Base-by-base conservation (phyloP, 2,888 invertebrate species). In the Archips crataeganus region DNA sequence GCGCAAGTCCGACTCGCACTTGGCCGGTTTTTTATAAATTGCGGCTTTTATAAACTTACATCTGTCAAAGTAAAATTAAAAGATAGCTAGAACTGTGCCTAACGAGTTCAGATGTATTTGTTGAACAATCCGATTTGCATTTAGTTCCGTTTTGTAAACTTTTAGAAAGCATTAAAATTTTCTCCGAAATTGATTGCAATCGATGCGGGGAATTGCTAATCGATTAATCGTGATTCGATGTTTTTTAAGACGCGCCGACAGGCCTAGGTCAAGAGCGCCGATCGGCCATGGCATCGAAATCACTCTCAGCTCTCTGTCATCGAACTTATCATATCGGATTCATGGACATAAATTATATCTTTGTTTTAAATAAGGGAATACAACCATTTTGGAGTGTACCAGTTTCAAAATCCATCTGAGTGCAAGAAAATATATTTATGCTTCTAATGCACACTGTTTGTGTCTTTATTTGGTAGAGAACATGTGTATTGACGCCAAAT, bases 221-320 rank as follows among this genome's bases (percentile, higher is more conserved):
- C 78, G 79, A 80, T 80, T 66, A 62, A 72, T 51, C 61, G 70
- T 63, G 74, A 72, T 77, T 81, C 75, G 79, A 78, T 79, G 76
- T 79, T 78, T 79, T 57, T 75, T 75, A 77, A 76, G 81, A 85
- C 83, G 83, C 86, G 84, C 82, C 84, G 81, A 49, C 77, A 74
- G 81, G 84, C 81, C 84, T 86, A 87, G 91, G 92, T 92, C 91
- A 91, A 91, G 91, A 83, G 77, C 90, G 79, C 34, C 71, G 57
- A 71, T 70, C 82, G 91, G 76, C 90, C 90, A 82, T 90, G 89
- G 88, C 90, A 88, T 85, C 86, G 83, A 87, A 84, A 71, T 75
- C 77, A 76, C 76, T 72, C 72, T 79, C 69, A 80, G 75, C 74
- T 80, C 78, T 76, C 85, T 86, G 85, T 85, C 85, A 85, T 86